Percentiles rank a stretch among this genome's conserved stretches.
Evolutionary conservation across 2,888 invertebrate species (phyloP).

Genomic region (Hanleya hanleyi): DNA sequence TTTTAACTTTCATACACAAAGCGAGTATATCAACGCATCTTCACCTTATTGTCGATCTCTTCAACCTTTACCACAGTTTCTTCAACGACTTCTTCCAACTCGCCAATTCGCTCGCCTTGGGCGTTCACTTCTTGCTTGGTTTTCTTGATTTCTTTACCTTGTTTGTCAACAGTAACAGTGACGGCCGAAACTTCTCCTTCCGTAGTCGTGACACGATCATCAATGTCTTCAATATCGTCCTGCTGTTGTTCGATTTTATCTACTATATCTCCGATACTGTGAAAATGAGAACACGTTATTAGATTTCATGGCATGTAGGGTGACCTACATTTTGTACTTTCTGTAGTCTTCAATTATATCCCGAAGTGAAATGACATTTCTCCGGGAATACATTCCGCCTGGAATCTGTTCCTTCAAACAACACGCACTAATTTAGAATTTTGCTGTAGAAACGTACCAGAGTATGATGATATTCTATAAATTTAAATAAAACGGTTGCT

Average conservation of each 20-base stretch:
- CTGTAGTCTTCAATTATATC: too few relatives aligned
- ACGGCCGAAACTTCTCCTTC: neutral
- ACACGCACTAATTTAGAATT: too few relatives aligned
- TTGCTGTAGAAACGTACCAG: too few relatives aligned
- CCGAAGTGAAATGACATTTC: too few relatives aligned
- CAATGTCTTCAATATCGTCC: neutral
- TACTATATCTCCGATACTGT: neutral
- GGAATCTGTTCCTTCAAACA: too few relatives aligned
- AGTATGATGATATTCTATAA: too few relatives aligned
- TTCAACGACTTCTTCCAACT: conserved; percentile 47
- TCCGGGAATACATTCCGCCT: too few relatives aligned
- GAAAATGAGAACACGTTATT: too few relatives aligned
- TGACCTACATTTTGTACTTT: too few relatives aligned
- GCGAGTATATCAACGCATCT: neutral
- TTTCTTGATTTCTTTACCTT: conserved; percentile 45
- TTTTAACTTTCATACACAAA: neutral
- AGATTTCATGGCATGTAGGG: too few relatives aligned
- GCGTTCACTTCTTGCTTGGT: conserved; percentile 41
- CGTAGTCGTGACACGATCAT: neutral
- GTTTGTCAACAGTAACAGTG: conserved; percentile 54
- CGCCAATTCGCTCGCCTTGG: conserved; percentile 48
- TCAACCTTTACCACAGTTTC: conserved; percentile 58
- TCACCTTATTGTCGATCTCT: conserved; percentile 66
- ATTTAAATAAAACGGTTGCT: too few relatives aligned
- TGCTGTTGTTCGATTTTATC: neutral